Conservation (phyloP, 2,113 vertebrate species). For the Tachysurus vachellii region DNA sequence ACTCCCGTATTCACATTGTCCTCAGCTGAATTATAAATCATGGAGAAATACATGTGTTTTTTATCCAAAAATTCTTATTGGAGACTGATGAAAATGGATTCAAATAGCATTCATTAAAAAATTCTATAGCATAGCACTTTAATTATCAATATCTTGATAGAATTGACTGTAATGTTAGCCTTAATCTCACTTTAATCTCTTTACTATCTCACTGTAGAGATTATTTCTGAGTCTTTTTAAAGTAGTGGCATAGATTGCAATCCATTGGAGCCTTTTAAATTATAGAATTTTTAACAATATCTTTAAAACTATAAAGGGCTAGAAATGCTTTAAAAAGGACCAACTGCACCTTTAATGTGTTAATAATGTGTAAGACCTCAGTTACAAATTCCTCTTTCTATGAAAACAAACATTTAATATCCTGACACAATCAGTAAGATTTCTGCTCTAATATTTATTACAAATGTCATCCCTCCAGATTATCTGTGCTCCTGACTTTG, state of each 20-base stretch:
- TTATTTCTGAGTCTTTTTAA: neutral
- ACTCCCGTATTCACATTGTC: neutral
- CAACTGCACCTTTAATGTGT: neutral
- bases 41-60: neutral
- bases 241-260: neutral
- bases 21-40: neutral
- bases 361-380: neutral
- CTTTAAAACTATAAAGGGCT: neutral
- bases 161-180: neutral
- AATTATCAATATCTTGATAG: neutral
- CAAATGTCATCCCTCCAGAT: neutral
- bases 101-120: neutral
- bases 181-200: neutral
- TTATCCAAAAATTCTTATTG: neutral
- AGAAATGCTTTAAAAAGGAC: neutral
- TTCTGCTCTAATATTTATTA: neutral
- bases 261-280: neutral
- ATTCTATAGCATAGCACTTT: neutral
- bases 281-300: neutral
- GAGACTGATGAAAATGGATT: neutral
- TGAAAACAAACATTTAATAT: neutral
- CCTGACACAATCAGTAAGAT: neutral
- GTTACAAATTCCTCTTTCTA: neutral
- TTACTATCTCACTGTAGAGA: neutral
- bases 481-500: neutral